Base-by-base conservation (phyloP, 2,113 vertebrate species). In the Morone chrysops region DNA sequence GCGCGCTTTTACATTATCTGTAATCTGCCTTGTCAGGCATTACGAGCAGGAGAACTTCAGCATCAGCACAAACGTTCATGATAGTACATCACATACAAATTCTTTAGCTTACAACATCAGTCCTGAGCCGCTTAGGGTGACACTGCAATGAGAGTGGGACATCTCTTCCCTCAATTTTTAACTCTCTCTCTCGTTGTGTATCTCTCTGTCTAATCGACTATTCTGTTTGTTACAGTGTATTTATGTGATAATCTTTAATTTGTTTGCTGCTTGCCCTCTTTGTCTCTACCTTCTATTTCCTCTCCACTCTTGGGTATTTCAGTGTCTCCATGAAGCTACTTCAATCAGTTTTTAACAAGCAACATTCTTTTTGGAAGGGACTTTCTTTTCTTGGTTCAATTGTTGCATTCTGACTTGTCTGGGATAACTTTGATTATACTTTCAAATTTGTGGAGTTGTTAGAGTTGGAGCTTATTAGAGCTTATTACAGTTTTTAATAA, bases 1-100 rank as follows among this genome's bases (percentile, higher is more conserved):
- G 63, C 70, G 59, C 25, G 50, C 56, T 60, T 36, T 50, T 38
- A 56, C 11, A 40, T 22, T 18, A 65, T 38, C 61, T 18, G 20
- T 59, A 40, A 54, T 75, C 54, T 82, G 56, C 53, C 50, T 75
- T 62, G 70, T 47, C 60, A 38, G 43, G 51, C 41, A 59, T 43
- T 12, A 11, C 5, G 25, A 54, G 48, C 60, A 43, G 40, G 22
- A n/a, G 8, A 74, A 76, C 69, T 80, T 60, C 20, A 7, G 31
- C 56, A 62, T 86, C 81, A 76, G 8, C 65, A 75, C 45, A 66
- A 85, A 71, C 3, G 40, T 57, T 70, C 66, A 83, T 56, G 72
- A 62, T 63, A 43, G 48, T 40, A 41, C 70, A 75, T 75, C 56
- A 9, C 77, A 81, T 80, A 31, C 13, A 77, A 77, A 70, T 31